Conservation (phyloP, 2,888 invertebrate species). For the Agriopis leucophaearia region DNA sequence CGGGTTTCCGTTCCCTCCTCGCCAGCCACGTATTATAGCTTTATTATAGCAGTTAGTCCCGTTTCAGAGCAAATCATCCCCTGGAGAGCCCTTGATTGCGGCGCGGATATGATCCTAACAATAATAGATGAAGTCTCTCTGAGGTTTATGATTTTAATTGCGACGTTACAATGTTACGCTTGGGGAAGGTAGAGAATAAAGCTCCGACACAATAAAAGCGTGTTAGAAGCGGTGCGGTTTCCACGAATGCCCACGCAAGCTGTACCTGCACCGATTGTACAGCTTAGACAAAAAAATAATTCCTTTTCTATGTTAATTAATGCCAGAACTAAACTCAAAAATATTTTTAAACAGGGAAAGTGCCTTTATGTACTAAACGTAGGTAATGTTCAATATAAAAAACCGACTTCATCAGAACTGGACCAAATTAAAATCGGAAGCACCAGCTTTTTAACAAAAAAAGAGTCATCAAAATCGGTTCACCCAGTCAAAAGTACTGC, state of each 20-base stretch:
- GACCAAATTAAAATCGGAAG: too few relatives aligned
- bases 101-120: constrained; percentile 33
- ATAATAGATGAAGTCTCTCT: constrained; percentile 33
- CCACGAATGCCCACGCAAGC: neutral
- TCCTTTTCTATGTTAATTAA: too few relatives aligned
- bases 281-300: neutral
- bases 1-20: too few relatives aligned
- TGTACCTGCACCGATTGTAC: neutral
- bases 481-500: too few relatives aligned
- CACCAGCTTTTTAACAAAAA: too few relatives aligned
- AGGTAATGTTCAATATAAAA: too few relatives aligned
- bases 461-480: too few relatives aligned
- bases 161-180: constrained; percentile 3
- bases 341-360: too few relatives aligned
- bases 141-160: constrained; percentile 38
- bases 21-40: too few relatives aligned
- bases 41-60: neutral
- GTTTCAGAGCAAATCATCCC: neutral
- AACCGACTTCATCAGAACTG: too few relatives aligned
- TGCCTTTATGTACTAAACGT: too few relatives aligned
- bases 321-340: too few relatives aligned
- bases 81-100: constrained; percentile 32
- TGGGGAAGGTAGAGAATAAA: neutral
- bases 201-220: neutral
- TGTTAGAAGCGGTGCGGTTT: neutral